Conservation (phyloP, 2,113 vertebrate species). For the Benitochromis conjunctus region DNA sequence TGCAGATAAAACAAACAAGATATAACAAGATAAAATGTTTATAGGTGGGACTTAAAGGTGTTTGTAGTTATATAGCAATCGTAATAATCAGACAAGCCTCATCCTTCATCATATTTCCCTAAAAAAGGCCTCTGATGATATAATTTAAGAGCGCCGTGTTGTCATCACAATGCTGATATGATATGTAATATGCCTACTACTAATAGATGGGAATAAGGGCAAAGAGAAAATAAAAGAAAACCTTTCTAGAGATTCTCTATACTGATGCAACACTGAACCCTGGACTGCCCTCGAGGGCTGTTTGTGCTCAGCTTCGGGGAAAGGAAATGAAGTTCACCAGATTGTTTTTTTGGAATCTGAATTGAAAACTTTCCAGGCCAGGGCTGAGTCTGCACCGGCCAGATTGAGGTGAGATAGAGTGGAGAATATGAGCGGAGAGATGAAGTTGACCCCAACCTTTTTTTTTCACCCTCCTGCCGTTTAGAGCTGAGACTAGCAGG, state of each 20-base stretch:
- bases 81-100: background rate
- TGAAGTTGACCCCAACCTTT: slow-evolving; percentile 75
- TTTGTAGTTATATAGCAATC: background rate
- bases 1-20: background rate
- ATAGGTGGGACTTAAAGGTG: background rate
- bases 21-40: background rate
- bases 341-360: slow-evolving; percentile 71
- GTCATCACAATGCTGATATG: background rate
- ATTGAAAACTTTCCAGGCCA: slow-evolving; percentile 55
- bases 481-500: slow-evolving; percentile 36
- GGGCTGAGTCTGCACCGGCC: slow-evolving; percentile 50
- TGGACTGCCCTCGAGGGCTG: slow-evolving; percentile 5
- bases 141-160: background rate
- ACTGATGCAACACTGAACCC: slow-evolving; percentile 36
- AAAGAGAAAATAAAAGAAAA: background rate
- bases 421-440: slow-evolving; percentile 66
- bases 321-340: slow-evolving; percentile 63
- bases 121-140: background rate
- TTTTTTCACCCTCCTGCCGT: slow-evolving; percentile 38
- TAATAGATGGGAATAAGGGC: background rate
- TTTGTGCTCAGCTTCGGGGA: slow-evolving; percentile 49
- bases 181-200: background rate
- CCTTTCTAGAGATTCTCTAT: background rate
- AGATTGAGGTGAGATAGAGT: slow-evolving; percentile 72
- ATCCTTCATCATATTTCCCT: background rate